A percentile compares a stretch with the other conserved stretches of the same genome.
Conservation (phyloP, 2,888 invertebrate genomes). For the Didymodactylos carnosus region DNA sequence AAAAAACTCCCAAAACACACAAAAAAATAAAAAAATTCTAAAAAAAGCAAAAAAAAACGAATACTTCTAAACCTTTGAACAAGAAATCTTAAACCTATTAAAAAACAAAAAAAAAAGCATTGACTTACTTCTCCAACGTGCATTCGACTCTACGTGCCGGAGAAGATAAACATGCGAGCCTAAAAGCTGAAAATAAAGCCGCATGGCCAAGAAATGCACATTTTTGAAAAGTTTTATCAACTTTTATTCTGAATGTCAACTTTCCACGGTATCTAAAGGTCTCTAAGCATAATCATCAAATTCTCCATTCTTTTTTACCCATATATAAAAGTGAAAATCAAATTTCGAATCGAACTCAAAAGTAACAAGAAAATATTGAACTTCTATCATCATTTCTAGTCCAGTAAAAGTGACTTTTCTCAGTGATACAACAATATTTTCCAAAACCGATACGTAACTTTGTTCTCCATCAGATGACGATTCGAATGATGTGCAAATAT, state of each 20-base stretch:
- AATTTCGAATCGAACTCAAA: too few species aligned
- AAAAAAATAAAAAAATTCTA: background rate
- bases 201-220: background rate
- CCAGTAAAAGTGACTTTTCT: too few species aligned
- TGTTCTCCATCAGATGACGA: background rate
- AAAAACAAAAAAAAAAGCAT: background rate
- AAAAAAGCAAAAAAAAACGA: background rate
- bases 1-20: background rate
- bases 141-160: background rate
- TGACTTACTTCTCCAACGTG: background rate
- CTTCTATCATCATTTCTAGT: too few species aligned
- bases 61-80: too few species aligned
- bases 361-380: too few species aligned
- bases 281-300: too few species aligned
- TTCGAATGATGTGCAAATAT: background rate
- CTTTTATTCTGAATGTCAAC: too few species aligned
- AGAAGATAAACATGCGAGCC: background rate
- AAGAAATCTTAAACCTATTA: too few species aligned
- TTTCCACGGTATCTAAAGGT: too few species aligned
- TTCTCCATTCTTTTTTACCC: too few species aligned
- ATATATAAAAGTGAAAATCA: too few species aligned
- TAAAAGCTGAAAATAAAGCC: background rate
- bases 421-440: background rate
- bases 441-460: background rate
- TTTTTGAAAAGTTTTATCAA: too few species aligned